Evolutionary conservation across 2,113 vertebrate genomes (phyloP).

Genomic region (Ciconia stormi): DNA sequence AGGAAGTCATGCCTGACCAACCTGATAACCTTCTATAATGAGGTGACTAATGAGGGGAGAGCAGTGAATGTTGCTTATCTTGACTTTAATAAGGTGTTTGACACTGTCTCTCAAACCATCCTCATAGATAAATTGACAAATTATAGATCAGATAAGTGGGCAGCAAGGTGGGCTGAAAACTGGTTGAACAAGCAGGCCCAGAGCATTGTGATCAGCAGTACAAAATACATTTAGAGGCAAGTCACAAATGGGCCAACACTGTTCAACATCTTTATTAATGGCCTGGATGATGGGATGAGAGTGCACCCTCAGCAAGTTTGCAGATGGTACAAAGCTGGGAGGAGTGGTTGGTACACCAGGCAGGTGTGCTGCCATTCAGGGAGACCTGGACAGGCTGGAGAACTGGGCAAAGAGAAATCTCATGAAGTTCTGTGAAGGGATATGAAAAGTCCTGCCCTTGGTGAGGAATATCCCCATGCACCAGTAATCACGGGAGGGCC

Average conservation of each 20-base stretch:
- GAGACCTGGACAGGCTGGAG: background rate
- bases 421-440: background rate
- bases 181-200: background rate
- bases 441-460: background rate
- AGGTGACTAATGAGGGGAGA: background rate
- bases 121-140: background rate
- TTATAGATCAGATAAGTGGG: background rate
- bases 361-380: background rate
- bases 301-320: background rate
- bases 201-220: background rate
- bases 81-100: background rate
- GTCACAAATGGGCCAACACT: background rate
- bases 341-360: background rate
- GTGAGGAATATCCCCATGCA: background rate
- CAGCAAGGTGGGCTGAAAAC: background rate
- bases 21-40: background rate
- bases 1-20: background rate
- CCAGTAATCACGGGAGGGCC: fast-evolving
- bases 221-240: background rate
- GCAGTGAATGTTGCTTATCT: background rate
- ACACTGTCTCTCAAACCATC: background rate
- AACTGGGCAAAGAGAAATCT: background rate
- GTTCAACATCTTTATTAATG: background rate
- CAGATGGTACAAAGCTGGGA: background rate
- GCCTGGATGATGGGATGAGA: background rate